These are phyloP conservation scores for Danaus plexippus DNA, from an alignment of 1,140 invertebrate species.

Conservation along the genomic window DNA sequence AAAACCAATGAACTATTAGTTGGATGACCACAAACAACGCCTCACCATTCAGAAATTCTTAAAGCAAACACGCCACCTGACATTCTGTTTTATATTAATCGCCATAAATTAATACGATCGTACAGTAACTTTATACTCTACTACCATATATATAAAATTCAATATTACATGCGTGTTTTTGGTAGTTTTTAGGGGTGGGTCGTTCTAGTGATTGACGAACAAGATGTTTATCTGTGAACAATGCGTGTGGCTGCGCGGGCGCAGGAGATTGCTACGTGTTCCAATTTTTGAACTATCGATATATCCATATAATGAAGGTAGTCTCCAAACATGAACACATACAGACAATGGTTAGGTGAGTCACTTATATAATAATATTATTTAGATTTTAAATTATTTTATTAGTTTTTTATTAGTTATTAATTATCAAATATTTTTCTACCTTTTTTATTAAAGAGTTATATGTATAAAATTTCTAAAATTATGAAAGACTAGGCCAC, in stretches of 20 bases:
- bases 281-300: slow-evolving; percentile 37
- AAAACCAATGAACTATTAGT: too few relatives aligned
- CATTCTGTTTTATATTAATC: slow-evolving; percentile 38
- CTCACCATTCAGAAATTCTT: slow-evolving; percentile 34
- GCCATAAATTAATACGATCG: slow-evolving; percentile 29
- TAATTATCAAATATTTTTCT: too few relatives aligned
- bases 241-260: slow-evolving; percentile 52
- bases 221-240: slow-evolving; percentile 55
- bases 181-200: slow-evolving; percentile 34
- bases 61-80: slow-evolving; percentile 31
- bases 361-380: too few relatives aligned
- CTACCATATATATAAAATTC: neutral
- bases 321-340: too few relatives aligned
- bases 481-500: too few relatives aligned
- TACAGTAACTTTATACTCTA: slow-evolving; percentile 4
- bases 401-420: too few relatives aligned
- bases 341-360: too few relatives aligned
- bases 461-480: too few relatives aligned
- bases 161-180: slow-evolving; percentile 12
- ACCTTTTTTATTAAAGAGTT: too few relatives aligned
- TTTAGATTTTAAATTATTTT: too few relatives aligned
- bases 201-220: slow-evolving; percentile 45
- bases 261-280: slow-evolving; percentile 25
- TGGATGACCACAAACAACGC: slow-evolving; percentile 26
- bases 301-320: slow-evolving; percentile 11